Percentiles rank a stretch among this genome's conserved stretches.
These are phyloP conservation scores for Bilobella aurantiaca DNA, from an alignment of 1,140 invertebrate genomes.

Conservation along the genomic window DNA sequence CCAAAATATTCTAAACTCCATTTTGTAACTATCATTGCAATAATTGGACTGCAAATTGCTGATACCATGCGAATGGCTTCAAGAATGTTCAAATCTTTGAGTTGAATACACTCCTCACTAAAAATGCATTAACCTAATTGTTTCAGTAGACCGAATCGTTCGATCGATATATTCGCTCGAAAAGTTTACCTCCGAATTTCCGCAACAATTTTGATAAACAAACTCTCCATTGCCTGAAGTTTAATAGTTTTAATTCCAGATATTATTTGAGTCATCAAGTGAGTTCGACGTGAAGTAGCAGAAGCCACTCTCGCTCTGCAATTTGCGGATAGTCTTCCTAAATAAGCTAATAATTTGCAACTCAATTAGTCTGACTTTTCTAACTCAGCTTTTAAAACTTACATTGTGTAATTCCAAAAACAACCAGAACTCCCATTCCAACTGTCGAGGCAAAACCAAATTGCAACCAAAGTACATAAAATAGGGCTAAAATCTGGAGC, in stretches of 20 bases:
- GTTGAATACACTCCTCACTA: too few relatives aligned
- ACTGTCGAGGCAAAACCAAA: not conserved
- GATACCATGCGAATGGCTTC: too few relatives aligned
- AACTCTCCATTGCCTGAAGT: not conserved
- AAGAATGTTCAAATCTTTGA: too few relatives aligned
- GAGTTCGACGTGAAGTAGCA: not conserved
- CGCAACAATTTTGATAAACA: not conserved
- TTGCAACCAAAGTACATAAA: not conserved
- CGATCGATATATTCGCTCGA: too few relatives aligned
- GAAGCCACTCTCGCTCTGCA: not conserved
- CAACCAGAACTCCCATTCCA: not conserved
- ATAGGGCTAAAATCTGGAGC: not conserved
- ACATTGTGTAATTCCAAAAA: not conserved
- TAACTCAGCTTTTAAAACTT: not conserved
- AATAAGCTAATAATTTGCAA: not conserved
- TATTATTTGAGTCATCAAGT: not conserved
- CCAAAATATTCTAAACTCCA: too few relatives aligned
- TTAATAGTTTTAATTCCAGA: not conserved
- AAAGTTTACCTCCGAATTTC: not conserved
- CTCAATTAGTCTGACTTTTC: too few relatives aligned
- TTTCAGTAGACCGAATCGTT: too few relatives aligned
- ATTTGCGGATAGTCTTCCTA: not conserved
- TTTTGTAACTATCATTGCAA: too few relatives aligned
- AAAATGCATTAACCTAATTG: too few relatives aligned
- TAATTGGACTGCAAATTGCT: too few relatives aligned